Evolutionary conservation across 2,888 invertebrate species (phyloP).

Genomic region (Malthinus flaveolus): DNA sequence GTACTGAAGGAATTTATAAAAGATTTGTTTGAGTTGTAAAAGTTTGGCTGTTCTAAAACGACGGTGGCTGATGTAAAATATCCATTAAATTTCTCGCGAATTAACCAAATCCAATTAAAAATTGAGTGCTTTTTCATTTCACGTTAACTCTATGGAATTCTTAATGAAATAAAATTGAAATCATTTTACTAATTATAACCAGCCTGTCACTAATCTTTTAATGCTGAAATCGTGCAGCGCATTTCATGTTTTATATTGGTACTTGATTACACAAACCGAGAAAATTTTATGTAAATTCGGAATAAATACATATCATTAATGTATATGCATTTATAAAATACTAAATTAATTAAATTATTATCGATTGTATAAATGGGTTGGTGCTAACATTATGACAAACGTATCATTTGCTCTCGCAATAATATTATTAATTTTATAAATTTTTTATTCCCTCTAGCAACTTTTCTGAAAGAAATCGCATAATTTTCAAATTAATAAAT

Average conservation of each 20-base stretch:
- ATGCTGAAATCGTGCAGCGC: conserved; percentile 31
- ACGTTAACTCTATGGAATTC: conserved; percentile 42
- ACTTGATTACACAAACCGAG: conserved; percentile 32
- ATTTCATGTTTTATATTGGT: conserved; percentile 28
- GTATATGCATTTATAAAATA: conserved; percentile 35
- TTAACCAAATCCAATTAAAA: conserved; percentile 59
- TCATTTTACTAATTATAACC: conserved; percentile 48
- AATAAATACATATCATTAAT: conserved; percentile 37
- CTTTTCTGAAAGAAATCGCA: too few relatives aligned
- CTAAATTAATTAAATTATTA: conserved; percentile 4
- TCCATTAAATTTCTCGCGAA: conserved; percentile 57
- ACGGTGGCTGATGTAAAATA: conserved; percentile 54
- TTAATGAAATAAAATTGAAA: conserved; percentile 46
- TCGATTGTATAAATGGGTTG: neutral
- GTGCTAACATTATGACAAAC: too few relatives aligned
- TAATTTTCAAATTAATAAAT: too few relatives aligned
- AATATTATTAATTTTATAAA: too few relatives aligned
- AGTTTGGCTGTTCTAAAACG: conserved; percentile 43
- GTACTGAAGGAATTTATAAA: conserved; percentile 49
- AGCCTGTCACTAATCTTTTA: conserved; percentile 43
- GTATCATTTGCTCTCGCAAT: too few relatives aligned
- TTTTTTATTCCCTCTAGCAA: too few relatives aligned
- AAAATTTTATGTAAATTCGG: conserved; percentile 35
- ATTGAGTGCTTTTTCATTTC: conserved; percentile 59
- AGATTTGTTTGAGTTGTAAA: conserved; percentile 54